phyloP scores from a whole-genome alignment of 2,797 vertebrate genomes.

The Ambastaia sidthimunki region DNA sequence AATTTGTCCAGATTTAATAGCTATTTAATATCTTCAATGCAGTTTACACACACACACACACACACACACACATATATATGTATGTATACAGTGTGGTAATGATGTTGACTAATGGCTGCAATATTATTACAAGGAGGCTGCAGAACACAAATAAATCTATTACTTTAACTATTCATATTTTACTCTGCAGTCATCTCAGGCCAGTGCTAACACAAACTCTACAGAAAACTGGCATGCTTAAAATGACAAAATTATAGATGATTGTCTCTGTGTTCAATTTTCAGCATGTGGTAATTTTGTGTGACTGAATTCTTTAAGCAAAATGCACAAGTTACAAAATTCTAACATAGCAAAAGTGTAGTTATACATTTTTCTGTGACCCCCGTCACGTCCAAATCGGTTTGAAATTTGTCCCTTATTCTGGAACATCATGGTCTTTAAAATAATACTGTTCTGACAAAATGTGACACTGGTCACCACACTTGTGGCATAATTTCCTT shows the following conservation, averaged over 20 bases:
- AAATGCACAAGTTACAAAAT: neutral
- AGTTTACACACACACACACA: too few relatives aligned
- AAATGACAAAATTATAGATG: neutral
- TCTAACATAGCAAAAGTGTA: neutral
- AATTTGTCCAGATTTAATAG: neutral
- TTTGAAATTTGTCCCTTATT: neutral
- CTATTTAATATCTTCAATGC: too few relatives aligned
- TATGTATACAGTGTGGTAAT: neutral
- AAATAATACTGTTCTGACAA: slow-evolving; percentile 6
- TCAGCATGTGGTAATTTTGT: neutral
- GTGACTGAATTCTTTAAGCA: neutral
- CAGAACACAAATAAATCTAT: neutral
- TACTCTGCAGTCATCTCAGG: too few relatives aligned
- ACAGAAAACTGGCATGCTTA: neutral
- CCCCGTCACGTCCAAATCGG: neutral
- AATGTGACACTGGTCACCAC: slow-evolving; percentile 21
- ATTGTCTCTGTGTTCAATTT: neutral
- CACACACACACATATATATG: too few relatives aligned
- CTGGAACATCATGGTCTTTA: slow-evolving; percentile 8
- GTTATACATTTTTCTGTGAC: too few relatives aligned
- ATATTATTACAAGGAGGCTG: neutral
- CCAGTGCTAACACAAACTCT: too few relatives aligned
- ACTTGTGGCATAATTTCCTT: slow-evolving; percentile 22
- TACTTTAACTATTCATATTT: neutral
- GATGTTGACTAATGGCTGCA: neutral